These are phyloP conservation scores for Lepus americanus DNA, from an alignment of 2,113 vertebrate genomes.

Conservation along the genomic window DNA sequence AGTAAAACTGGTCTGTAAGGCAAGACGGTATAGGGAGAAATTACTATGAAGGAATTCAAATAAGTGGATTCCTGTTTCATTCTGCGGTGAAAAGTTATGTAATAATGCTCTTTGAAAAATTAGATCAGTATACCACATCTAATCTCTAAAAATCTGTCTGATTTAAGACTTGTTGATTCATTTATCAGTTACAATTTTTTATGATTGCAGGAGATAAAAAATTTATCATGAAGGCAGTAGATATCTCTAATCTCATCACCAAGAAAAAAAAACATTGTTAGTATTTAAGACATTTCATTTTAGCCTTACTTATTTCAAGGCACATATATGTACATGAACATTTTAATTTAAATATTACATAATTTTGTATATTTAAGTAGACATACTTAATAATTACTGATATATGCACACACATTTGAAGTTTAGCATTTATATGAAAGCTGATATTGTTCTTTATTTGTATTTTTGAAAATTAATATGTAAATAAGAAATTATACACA, in stretches of 20 bases:
- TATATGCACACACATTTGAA: neutral
- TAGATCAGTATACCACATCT: neutral
- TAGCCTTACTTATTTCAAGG: neutral
- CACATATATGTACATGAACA: neutral
- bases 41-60: neutral
- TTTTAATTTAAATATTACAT: neutral
- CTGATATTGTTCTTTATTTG: neutral
- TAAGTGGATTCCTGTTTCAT: neutral
- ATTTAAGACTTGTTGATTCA: neutral
- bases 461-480: slow-evolving; percentile 4
- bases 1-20: neutral
- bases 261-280: neutral
- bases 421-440: slow-evolving; percentile 19
- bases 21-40: neutral
- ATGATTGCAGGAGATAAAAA: neutral
- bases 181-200: neutral
- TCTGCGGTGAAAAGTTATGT: neutral
- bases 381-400: neutral
- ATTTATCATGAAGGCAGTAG: neutral
- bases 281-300: slow-evolving; percentile 39
- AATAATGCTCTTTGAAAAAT: neutral
- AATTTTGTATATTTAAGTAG: neutral
- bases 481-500: neutral
- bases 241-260: neutral
- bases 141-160: neutral